Evolutionary conservation across 1,140 invertebrate species (phyloP).

Genomic region (Zaprionus capensis): DNA sequence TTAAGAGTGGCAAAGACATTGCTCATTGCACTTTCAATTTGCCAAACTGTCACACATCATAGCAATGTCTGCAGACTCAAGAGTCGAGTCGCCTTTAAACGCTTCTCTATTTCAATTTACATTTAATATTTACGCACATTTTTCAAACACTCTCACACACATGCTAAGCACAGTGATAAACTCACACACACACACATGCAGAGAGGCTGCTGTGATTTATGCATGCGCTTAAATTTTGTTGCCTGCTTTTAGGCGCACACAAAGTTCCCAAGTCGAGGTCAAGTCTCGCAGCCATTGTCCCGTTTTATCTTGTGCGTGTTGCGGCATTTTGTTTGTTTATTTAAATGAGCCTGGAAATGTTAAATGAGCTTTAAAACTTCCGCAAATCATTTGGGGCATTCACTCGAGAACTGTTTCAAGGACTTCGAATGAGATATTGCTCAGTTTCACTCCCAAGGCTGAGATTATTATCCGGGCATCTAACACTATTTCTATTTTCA

Average conservation of each 20-base stretch:
- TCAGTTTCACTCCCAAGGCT: neutral
- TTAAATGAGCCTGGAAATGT: conserved; percentile 27
- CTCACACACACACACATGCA: neutral
- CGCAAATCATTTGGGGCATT: neutral
- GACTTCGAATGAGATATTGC: neutral
- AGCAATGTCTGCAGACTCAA: conserved; percentile 11
- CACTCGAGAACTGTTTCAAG: neutral
- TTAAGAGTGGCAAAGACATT: conserved; percentile 25
- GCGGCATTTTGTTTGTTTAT: conserved; percentile 25
- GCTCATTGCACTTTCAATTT: conserved; percentile 53
- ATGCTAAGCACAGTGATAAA: neutral
- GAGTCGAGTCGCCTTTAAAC: conserved; percentile 47
- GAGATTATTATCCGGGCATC: neutral
- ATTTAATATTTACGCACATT: conserved; percentile 38
- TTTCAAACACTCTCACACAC: conserved; percentile 15
- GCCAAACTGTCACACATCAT: conserved; percentile 68
- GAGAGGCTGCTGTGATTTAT: conserved; percentile 53
- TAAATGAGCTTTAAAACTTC: conserved; percentile 17
- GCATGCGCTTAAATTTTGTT: conserved; percentile 57
- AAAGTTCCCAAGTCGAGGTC: conserved; percentile 19
- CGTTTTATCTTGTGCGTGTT: conserved; percentile 32
- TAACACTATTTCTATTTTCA: neutral
- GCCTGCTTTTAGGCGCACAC: conserved; percentile 17
- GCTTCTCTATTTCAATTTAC: conserved; percentile 43
- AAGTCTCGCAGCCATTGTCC: conserved; percentile 25